Evolutionary conservation across 2,888 invertebrate species (phyloP), one percentile per base, ranked within the genome.

Genomic region (Hirtodrosophila duncani): DNA sequence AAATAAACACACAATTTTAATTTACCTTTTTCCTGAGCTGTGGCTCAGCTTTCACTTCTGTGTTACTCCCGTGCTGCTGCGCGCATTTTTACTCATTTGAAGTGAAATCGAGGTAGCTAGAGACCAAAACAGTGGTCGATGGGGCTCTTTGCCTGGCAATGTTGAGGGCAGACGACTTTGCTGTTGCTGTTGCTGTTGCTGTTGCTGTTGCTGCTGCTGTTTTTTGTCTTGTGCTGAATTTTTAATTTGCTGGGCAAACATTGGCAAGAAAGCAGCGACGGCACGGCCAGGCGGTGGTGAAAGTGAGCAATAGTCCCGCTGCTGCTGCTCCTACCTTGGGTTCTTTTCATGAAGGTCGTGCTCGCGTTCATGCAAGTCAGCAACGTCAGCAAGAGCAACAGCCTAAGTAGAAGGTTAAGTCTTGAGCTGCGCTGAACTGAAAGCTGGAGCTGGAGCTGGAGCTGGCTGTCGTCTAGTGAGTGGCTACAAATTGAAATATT

Each of bases 1-100:
- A 81, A 78, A 78, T 81, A 78, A 78, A 77, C 78, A 71, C 64
- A 67, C 65, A 81, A 70, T 81, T 77, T 77, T 81, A 77, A 81
- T 77, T 81, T 74, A 70, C 75, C 66, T 78, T 78, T 74, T 71
- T n/a, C n/a, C n/a, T n/a, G n/a, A n/a, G n/a, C n/a, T n/a, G n/a
- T 17, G 33, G 18, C 26, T 8, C 20, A 10, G 58, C 52, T 51
- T 41, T 31, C 24, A 17, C 17, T 18, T 17, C 17, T 33, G 17
- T 26, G 14, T 8, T 27, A 8, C 13, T 29, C 51, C 30, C 51
- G 60, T 38, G 56, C 63, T 31, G 57, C 60, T 45, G 48, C 21
- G 62, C 57, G 44, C 58, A 61, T 63, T 71, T 69, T 71, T 77
- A 59, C 57, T 52, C 61, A 72, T 80, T 77, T 67, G 67, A 67